Conservation (phyloP, 1,140 invertebrate genomes). For the Charaxes varanes region DNA sequence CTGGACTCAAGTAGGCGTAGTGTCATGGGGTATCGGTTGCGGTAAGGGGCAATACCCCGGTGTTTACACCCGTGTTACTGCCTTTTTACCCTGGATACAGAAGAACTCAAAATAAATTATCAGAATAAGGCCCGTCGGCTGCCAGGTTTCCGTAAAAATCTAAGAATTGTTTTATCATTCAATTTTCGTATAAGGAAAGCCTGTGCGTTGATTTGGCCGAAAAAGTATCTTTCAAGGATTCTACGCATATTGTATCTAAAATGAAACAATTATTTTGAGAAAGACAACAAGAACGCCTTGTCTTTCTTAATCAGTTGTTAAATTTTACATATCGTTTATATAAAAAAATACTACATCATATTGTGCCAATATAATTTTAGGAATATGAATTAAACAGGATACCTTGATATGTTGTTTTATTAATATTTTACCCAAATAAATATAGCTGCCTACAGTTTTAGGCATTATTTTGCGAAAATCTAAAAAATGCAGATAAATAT, state of each 20-base stretch:
- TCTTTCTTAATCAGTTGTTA: constrained; percentile 62
- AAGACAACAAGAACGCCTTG: constrained; percentile 49
- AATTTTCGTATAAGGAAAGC: not conserved
- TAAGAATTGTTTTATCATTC: not conserved
- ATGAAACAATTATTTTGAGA: constrained; percentile 59
- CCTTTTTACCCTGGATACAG: constrained; percentile 69
- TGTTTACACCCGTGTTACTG: constrained; percentile 86
- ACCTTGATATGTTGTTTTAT: constrained; percentile 22
- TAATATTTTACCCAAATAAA: no score
- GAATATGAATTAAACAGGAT: constrained; percentile 18
- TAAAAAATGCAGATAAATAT: no score
- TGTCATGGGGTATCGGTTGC: constrained; percentile 95
- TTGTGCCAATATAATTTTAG: constrained; percentile 27
- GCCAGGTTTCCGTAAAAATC: not conserved
- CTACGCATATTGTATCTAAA: constrained; percentile 7
- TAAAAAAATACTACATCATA: constrained; percentile 7
- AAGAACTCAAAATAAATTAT: constrained; percentile 56
- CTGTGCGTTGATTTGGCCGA: no score
- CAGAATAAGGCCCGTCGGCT: not conserved
- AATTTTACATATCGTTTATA: not conserved
- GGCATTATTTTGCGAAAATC: no score
- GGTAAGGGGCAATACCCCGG: constrained; percentile 93
- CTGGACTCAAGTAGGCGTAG: constrained; percentile 91
- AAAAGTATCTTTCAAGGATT: constrained; percentile 2
- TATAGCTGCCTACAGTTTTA: no score